Conservation (phyloP, 1,140 invertebrate species). For the Psix sp. region DNA sequence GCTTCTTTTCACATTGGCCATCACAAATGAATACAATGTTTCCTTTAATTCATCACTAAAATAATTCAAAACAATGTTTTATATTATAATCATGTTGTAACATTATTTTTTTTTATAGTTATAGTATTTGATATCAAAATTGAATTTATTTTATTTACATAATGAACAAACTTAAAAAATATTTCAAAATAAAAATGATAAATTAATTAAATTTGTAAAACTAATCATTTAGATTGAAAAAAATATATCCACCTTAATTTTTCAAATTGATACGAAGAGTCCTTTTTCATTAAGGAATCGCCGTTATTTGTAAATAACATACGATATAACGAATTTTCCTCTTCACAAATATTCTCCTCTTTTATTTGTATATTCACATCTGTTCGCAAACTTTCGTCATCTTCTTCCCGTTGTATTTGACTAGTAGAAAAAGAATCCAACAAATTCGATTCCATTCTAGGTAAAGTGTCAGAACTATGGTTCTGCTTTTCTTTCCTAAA, state of each 20-base stretch:
- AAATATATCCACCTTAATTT: neutral
- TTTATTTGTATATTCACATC: constrained; percentile 43
- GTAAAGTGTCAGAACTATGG: constrained; percentile 64
- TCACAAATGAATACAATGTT: constrained; percentile 83
- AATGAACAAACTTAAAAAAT: too few relatives aligned
- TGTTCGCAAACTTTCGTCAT: constrained; percentile 36
- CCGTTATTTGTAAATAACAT: constrained; percentile 59
- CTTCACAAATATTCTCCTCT: constrained; percentile 65
- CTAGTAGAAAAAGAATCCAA: constrained; percentile 31
- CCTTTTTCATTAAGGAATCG: constrained; percentile 32
- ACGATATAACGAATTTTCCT: constrained; percentile 63
- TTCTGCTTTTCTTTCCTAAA: constrained; percentile 70
- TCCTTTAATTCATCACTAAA: constrained; percentile 72
- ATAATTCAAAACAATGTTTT: too few relatives aligned
- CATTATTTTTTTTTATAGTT: too few relatives aligned
- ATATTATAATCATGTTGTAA: too few relatives aligned
- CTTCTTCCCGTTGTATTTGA: constrained; percentile 64
- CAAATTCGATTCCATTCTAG: constrained; percentile 24
- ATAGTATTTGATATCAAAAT: too few relatives aligned
- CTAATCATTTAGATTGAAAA: too few relatives aligned
- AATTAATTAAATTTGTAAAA: neutral
- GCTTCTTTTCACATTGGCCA: constrained; percentile 82
- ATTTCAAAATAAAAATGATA: too few relatives aligned
- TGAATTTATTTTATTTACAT: too few relatives aligned
- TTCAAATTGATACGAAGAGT: constrained; percentile 21